A percentile compares a stretch with the other conserved stretches of the same genome.
These are phyloP conservation scores for Hylyphantes graminicola DNA, from an alignment of 1,140 invertebrate species.

Conservation along the genomic window DNA sequence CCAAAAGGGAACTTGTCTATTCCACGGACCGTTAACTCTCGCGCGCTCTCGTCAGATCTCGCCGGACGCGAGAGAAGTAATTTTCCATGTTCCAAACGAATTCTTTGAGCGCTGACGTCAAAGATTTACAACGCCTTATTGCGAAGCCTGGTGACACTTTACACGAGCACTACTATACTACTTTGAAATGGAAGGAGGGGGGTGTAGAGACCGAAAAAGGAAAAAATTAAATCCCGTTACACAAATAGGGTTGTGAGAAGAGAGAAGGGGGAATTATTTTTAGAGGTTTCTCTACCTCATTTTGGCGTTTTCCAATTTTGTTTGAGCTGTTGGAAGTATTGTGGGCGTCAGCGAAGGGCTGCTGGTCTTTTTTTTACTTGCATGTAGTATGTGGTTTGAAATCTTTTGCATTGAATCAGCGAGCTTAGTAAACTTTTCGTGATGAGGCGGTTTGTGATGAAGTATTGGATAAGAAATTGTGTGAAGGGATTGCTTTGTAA, in stretches of 20 bases:
- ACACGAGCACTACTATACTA: conserved; percentile 31
- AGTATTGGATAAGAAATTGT: too few species aligned
- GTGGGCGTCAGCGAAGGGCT: too few species aligned
- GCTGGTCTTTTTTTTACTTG: too few species aligned
- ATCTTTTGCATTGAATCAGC: too few species aligned
- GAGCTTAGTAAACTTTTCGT: too few species aligned
- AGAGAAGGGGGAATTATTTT: not conserved
- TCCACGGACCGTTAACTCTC: conserved; percentile 31
- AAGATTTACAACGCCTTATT: conserved; percentile 28
- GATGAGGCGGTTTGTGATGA: too few species aligned
- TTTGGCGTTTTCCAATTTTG: conserved; percentile 36
- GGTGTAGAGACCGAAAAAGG: not conserved
- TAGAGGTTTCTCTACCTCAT: conserved; percentile 2
- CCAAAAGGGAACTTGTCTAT: conserved; percentile 20
- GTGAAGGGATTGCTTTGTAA: too few species aligned
- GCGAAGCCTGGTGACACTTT: conserved; percentile 26
- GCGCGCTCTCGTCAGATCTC: conserved; percentile 14
- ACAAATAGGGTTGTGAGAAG: conserved; percentile 6
- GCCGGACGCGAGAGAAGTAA: conserved; percentile 40
- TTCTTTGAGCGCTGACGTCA: conserved; percentile 22
- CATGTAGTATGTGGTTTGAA: too few species aligned
- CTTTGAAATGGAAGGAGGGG: conserved; percentile 20
- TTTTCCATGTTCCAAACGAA: conserved; percentile 32
- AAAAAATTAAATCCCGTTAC: conserved; percentile 30
- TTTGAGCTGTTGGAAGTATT: not conserved